Conservation (phyloP, 1,140 invertebrate species). For the Drosophila auraria region DNA sequence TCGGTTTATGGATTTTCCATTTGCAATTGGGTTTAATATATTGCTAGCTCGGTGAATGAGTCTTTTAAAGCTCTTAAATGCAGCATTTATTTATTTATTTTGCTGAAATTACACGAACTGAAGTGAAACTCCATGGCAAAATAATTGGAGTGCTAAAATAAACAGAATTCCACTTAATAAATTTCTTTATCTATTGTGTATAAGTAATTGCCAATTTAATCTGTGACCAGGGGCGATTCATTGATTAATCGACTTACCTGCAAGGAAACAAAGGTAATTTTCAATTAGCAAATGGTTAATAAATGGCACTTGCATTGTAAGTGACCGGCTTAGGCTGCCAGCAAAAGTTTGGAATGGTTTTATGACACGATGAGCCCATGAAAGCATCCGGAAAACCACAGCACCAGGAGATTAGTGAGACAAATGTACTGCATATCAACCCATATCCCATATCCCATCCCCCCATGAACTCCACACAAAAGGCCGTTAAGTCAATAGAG, state of each 20-base stretch:
- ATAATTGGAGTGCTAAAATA: too few relatives aligned
- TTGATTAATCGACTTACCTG: conserved; percentile 54
- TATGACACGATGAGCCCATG: conserved; percentile 7
- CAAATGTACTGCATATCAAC: conserved; percentile 17
- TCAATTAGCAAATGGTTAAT: conserved; percentile 40
- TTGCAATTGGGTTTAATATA: conserved; percentile 7
- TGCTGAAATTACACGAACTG: too few relatives aligned
- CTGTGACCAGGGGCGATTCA: too few relatives aligned
- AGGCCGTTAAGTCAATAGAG: conserved; percentile 26
- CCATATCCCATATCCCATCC: neutral
- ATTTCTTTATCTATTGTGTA: neutral
- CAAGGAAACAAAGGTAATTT: conserved; percentile 37
- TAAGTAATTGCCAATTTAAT: neutral
- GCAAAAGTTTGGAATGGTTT: neutral
- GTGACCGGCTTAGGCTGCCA: neutral
- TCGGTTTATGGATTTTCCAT: conserved; percentile 11
- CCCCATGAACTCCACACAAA: conserved; percentile 37
- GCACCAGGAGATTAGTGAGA: conserved; percentile 46
- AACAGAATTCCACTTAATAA: neutral
- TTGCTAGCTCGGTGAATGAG: neutral
- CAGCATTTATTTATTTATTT: neutral
- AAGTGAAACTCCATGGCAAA: too few relatives aligned
- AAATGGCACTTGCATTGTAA: conserved; percentile 9
- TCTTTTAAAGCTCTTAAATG: neutral
- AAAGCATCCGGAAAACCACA: conserved; percentile 25